These are phyloP conservation scores for Oreochromis spilurus DNA, from an alignment of 2,113 vertebrate genomes.

Conservation along the genomic window DNA sequence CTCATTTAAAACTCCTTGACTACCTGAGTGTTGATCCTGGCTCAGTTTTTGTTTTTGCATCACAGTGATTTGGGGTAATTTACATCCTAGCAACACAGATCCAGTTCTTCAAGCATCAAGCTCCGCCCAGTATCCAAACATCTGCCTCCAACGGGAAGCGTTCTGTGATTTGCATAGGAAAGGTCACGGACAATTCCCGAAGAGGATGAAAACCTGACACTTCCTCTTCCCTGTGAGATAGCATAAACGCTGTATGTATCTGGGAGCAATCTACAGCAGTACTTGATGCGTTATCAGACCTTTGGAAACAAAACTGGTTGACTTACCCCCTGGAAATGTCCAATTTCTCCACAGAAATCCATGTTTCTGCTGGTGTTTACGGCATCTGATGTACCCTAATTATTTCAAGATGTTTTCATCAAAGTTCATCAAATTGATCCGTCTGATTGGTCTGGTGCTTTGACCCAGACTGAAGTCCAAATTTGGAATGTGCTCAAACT, in stretches of 20 bases:
- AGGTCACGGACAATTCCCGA: slow-evolving; percentile 50
- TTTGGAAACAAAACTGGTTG: slow-evolving; percentile 28
- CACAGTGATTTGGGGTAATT: background rate
- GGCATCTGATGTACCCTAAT: background rate
- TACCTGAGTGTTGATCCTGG: background rate
- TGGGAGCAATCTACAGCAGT: slow-evolving; percentile 43
- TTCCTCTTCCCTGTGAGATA: slow-evolving; percentile 63
- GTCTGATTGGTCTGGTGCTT: background rate
- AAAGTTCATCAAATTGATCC: background rate
- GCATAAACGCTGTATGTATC: slow-evolving; percentile 9
- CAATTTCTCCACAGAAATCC: slow-evolving; percentile 23
- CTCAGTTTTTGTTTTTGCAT: slow-evolving; percentile 7
- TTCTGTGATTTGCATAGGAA: slow-evolving; percentile 54
- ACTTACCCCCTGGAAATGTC: slow-evolving; percentile 19
- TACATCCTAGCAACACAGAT: background rate
- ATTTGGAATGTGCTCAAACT: background rate
- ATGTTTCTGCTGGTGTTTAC: slow-evolving; percentile 28
- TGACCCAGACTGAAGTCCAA: background rate
- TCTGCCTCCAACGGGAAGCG: slow-evolving; percentile 8
- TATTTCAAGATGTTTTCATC: background rate
- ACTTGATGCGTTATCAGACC: slow-evolving; percentile 33
- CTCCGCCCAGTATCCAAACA: background rate
- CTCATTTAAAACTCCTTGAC: slow-evolving; percentile 15
- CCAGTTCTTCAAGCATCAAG: background rate
- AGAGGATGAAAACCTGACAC: background rate